A percentile compares a stretch with the other conserved stretches of the same genome.
phyloP scores from a whole-genome alignment of 2,888 invertebrate genomes.

The Agrochola litura region DNA sequence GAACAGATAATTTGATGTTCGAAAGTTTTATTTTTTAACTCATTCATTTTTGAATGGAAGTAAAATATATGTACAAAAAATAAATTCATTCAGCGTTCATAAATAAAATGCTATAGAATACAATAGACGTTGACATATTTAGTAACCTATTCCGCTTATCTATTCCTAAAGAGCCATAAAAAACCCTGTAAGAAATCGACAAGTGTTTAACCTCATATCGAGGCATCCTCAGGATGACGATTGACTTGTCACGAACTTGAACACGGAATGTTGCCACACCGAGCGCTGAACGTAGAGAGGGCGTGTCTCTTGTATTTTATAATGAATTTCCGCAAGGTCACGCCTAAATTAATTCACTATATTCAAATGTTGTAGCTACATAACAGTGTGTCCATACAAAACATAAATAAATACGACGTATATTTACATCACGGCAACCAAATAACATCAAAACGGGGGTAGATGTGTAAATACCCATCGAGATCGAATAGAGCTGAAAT shows the following conservation, averaged over 20 bases:
- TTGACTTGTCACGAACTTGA: too few relatives aligned
- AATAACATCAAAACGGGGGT: conserved; percentile 30
- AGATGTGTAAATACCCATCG: conserved; percentile 47
- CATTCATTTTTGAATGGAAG: neutral
- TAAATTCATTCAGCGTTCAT: neutral
- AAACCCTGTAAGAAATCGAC: too few relatives aligned
- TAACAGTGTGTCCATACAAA: neutral
- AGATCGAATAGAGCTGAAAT: conserved; percentile 48
- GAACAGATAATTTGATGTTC: neutral
- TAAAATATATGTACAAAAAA: neutral
- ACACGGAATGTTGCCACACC: too few relatives aligned
- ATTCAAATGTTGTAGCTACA: neutral
- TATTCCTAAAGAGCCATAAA: too few relatives aligned
- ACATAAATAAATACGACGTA: neutral
- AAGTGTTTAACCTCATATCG: too few relatives aligned
- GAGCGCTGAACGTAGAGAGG: too few relatives aligned
- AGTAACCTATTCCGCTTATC: too few relatives aligned
- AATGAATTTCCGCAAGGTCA: too few relatives aligned
- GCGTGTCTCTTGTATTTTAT: too few relatives aligned
- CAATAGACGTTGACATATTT: too few relatives aligned
- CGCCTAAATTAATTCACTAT: too few relatives aligned
- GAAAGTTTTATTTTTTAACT: neutral
- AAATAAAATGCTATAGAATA: neutral
- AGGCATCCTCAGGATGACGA: too few relatives aligned
- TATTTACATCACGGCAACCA: conserved; percentile 29